Evolutionary conservation across 2,797 vertebrate genomes (phyloP).

Genomic region (Pseudomugil gertrudae): DNA sequence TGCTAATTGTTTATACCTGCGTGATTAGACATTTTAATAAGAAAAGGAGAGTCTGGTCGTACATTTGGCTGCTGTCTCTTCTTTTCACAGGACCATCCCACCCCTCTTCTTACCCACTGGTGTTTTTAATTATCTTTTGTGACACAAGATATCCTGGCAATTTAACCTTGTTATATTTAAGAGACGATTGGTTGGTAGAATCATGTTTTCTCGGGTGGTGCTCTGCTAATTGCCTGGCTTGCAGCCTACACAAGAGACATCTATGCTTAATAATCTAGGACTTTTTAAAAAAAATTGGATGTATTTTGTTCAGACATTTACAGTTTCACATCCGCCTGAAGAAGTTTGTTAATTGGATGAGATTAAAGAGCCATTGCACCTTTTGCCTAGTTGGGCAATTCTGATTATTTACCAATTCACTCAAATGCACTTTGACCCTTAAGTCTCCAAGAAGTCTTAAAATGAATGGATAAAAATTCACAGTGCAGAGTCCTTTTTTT

Average conservation of each 20-base stretch:
- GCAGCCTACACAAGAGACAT: too few species aligned
- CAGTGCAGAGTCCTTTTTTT: slow-evolving; percentile 16
- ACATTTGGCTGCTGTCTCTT: slow-evolving; percentile 44
- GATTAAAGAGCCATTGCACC: slow-evolving; percentile 11
- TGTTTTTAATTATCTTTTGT: slow-evolving; percentile 62
- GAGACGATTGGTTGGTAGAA: slow-evolving; percentile 44
- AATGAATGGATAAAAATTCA: slow-evolving; percentile 30
- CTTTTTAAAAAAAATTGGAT: too few species aligned
- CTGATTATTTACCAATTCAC: slow-evolving; percentile 41
- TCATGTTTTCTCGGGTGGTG: slow-evolving; percentile 26
- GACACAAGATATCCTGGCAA: slow-evolving; percentile 58
- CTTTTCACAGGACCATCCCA: slow-evolving; percentile 16
- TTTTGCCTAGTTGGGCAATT: slow-evolving; percentile 24
- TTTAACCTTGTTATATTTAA: slow-evolving; percentile 60
- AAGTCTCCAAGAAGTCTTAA: slow-evolving; percentile 27
- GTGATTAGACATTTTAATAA: slow-evolving; percentile 66
- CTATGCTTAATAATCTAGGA: too few species aligned
- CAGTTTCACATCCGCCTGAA: slow-evolving; percentile 7
- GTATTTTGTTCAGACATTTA: slow-evolving; percentile 9
- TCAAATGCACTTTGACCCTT: slow-evolving; percentile 47
- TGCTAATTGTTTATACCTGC: slow-evolving; percentile 79
- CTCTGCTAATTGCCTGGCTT: slow-evolving; percentile 40
- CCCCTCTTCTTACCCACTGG: slow-evolving; percentile 16
- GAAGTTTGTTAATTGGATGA: slow-evolving; percentile 3
- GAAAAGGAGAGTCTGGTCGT: slow-evolving; percentile 41